Conservation (phyloP, 2,888 invertebrate genomes). For the Campaea margaritaria region DNA sequence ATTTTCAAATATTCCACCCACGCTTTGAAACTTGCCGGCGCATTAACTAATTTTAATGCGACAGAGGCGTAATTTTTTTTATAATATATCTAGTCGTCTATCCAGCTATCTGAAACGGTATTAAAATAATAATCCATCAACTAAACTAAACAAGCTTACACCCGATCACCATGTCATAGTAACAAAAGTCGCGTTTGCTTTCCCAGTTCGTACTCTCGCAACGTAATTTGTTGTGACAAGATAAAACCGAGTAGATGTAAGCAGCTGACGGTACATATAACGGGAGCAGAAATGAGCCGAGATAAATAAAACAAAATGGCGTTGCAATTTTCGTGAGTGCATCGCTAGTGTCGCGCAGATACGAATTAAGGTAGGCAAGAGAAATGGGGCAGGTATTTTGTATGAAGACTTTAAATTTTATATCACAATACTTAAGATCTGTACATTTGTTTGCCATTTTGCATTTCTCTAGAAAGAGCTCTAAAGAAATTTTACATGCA, state of each 20-base stretch:
- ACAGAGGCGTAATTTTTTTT: too few species aligned
- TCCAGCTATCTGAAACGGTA: not conserved
- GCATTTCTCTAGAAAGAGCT: too few species aligned
- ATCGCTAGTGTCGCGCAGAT: conserved; percentile 33
- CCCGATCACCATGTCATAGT: not conserved
- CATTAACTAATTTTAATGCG: too few species aligned
- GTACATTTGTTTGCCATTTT: too few species aligned
- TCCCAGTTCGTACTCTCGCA: not conserved
- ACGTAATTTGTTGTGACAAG: conserved; percentile 1
- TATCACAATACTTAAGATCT: too few species aligned
- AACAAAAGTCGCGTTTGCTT: not conserved
- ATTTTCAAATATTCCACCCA: not conserved
- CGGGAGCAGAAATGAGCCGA: conserved; percentile 40
- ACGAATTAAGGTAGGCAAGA: conserved; percentile 15
- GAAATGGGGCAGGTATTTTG: not conserved
- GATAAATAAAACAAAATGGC: conserved; percentile 51
- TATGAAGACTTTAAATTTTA: not conserved
- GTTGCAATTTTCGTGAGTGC: conserved; percentile 50
- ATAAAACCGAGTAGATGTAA: not conserved
- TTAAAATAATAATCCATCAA: not conserved
- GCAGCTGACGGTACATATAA: conserved; percentile 30
- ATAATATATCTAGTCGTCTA: too few species aligned
- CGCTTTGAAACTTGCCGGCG: too few species aligned
- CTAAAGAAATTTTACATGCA: too few species aligned
- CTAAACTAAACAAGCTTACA: not conserved